phyloP scores from a whole-genome alignment of 2,113 vertebrate genomes.

The Glaucidium brasilianum region DNA sequence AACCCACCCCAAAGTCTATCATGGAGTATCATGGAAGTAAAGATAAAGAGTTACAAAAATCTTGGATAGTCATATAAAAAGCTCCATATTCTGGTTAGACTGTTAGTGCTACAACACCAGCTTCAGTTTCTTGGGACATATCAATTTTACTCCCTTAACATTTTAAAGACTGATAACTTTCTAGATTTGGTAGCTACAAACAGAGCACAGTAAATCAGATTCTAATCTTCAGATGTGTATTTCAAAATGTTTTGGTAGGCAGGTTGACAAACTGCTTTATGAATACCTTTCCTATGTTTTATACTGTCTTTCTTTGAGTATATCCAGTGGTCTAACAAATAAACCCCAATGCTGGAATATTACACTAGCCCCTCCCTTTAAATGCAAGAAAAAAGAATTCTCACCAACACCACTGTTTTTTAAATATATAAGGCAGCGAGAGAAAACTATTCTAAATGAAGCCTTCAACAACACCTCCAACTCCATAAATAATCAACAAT shows the following conservation, averaged over 20 bases:
- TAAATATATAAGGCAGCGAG: neutral
- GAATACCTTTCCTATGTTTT: neutral
- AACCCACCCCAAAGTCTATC: neutral
- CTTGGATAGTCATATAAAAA: neutral
- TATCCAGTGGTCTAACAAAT: neutral
- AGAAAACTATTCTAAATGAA: neutral
- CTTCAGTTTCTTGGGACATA: neutral
- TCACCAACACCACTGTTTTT: neutral
- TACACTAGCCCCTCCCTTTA: neutral
- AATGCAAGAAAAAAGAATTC: neutral
- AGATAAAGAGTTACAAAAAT: neutral
- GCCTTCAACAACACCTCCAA: neutral
- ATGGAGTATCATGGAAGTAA: neutral
- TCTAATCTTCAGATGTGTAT: neutral
- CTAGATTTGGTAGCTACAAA: neutral
- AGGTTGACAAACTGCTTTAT: neutral
- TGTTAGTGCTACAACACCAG: neutral
- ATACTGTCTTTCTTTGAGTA: neutral
- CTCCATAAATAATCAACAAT: neutral
- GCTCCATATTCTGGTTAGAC: neutral
- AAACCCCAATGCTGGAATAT: neutral
- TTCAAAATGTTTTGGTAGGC: neutral
- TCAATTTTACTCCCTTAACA: neutral
- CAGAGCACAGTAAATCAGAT: neutral
- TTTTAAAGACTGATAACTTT: neutral